phyloP scores from a whole-genome alignment of 2,113 vertebrate species.

The Myiopsitta monachus region DNA sequence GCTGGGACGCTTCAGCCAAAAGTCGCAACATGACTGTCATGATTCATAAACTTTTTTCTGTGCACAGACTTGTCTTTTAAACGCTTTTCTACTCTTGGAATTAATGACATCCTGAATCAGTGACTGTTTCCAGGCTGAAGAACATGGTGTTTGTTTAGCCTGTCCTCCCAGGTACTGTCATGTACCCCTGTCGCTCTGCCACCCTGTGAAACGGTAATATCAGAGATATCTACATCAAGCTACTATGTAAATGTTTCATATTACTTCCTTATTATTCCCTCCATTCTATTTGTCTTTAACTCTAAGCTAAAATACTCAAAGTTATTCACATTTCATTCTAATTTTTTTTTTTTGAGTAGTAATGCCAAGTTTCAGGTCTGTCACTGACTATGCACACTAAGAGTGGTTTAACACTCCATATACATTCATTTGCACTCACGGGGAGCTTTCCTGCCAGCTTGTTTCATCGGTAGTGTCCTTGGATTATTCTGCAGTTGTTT shows the following conservation, averaged over 20 bases:
- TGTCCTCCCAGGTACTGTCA: background rate
- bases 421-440: background rate
- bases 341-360: background rate
- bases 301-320: background rate
- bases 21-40: background rate
- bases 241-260: background rate
- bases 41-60: background rate
- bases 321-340: accelerated
- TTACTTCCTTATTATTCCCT: background rate
- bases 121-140: background rate
- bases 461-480: background rate
- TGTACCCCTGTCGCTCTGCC: background rate
- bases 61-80: background rate
- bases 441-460: background rate
- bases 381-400: background rate
- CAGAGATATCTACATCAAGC: background rate
- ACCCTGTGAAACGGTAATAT: accelerated
- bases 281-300: background rate
- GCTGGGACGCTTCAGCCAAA: background rate
- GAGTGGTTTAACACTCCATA: background rate
- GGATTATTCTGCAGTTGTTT: background rate
- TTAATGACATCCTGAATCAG: background rate
- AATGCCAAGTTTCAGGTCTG: background rate
- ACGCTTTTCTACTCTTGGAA: background rate
- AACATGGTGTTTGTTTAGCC: background rate